Conservation (phyloP, 2,113 vertebrate genomes). For the Alethe diademata region DNA sequence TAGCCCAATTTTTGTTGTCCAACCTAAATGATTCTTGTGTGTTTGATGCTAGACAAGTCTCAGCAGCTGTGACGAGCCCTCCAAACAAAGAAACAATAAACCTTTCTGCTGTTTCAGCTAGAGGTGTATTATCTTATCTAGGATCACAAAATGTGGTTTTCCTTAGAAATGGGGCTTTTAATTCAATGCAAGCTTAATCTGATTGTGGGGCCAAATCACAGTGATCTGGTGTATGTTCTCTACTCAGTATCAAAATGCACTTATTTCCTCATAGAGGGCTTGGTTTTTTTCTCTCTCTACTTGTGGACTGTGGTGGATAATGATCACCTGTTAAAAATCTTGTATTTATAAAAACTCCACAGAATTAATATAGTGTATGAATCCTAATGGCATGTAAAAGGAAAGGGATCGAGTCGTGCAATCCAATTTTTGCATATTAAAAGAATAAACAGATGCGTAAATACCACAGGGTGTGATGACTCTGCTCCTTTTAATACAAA, state of each 20-base stretch:
- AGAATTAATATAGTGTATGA: neutral
- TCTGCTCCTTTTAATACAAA: neutral
- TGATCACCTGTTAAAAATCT: neutral
- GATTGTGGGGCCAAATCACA: neutral
- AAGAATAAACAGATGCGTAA: neutral
- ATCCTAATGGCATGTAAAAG: neutral
- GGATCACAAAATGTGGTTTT: neutral
- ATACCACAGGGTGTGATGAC: neutral
- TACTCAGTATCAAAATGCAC: neutral
- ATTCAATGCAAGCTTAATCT: neutral
- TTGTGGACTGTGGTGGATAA: neutral
- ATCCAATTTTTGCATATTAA: neutral
- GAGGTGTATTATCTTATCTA: neutral
- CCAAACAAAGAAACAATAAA: neutral
- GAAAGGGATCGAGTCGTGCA: neutral
- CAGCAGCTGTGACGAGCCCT: neutral
- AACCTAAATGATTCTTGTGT: neutral
- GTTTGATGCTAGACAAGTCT: neutral
- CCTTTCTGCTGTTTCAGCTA: neutral
- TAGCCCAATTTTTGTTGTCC: neutral
- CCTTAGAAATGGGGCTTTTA: neutral
- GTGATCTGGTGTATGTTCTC: neutral
- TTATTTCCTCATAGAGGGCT: neutral
- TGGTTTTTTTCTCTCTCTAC: fast-evolving
- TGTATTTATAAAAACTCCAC: neutral